Percentiles rank a stretch among this genome's conserved stretches.
These are phyloP conservation scores for Alouatta caraya DNA, from an alignment of 2,797 vertebrate genomes.

Conservation along the genomic window DNA sequence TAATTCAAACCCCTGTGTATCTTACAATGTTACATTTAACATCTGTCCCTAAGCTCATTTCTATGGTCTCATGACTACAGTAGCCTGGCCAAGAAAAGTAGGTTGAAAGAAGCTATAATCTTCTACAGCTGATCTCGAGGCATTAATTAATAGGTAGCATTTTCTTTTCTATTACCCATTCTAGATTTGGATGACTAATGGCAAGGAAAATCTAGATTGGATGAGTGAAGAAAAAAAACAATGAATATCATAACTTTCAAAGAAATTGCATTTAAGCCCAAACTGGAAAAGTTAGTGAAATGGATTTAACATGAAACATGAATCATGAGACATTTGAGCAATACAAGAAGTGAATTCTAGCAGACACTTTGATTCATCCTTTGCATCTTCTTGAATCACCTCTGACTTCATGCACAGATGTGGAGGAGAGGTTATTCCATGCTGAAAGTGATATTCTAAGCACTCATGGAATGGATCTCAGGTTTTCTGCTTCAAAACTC, in stretches of 20 bases:
- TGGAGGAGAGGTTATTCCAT: fast-evolving
- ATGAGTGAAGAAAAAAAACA: neutral
- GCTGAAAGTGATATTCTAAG: neutral
- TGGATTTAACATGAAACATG: neutral
- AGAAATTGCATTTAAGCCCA: neutral
- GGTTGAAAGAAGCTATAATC: neutral
- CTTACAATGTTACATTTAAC: neutral
- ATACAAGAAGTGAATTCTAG: neutral
- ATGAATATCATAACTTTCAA: neutral
- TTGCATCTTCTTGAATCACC: neutral
- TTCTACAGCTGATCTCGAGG: neutral
- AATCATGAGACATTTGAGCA: neutral
- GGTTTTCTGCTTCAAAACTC: neutral
- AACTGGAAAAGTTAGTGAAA: neutral
- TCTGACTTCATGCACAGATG: neutral
- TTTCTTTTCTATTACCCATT: neutral
- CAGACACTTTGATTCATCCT: neutral
- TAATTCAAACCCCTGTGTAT: neutral
- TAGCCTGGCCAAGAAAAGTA: neutral
- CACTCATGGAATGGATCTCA: neutral
- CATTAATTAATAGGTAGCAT: neutral
- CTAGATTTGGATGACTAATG: neutral
- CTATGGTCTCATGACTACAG: neutral
- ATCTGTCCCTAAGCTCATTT: neutral
- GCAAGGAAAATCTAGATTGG: neutral